A percentile compares a stretch with the other conserved stretches of the same genome.
phyloP scores from a whole-genome alignment of 2,888 invertebrate genomes.

The Apeira syringaria region DNA sequence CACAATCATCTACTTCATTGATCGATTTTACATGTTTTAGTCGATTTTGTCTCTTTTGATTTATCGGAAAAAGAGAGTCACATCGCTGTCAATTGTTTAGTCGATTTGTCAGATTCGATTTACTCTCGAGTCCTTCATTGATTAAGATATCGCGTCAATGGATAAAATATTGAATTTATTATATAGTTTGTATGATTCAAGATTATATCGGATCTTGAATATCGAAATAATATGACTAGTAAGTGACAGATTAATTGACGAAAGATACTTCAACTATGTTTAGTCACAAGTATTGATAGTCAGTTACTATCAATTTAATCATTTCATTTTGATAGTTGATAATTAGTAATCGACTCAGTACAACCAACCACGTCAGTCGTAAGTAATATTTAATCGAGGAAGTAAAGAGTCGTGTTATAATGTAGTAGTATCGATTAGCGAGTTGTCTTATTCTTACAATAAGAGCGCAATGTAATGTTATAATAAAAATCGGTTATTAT shows the following conservation, averaged over 20 bases:
- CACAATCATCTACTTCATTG: conserved; percentile 27
- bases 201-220: too few species aligned
- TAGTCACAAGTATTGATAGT: conserved; percentile 14
- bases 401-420: not conserved
- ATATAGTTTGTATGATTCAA: too few species aligned
- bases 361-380: not conserved
- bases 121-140: too few species aligned
- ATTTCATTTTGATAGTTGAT: conserved; percentile 17
- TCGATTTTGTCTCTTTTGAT: not conserved
- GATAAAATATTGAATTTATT: too few species aligned
- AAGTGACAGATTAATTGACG: not conserved
- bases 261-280: conserved; percentile 10
- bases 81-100: too few species aligned
- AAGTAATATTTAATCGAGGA: conserved; percentile 4
- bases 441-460: conserved; percentile 8
- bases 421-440: conserved; percentile 10
- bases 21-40: conserved; percentile 12
- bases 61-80: too few species aligned
- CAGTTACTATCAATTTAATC: conserved; percentile 4
- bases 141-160: too few species aligned
- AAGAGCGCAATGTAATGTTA: conserved; percentile 15
- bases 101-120: too few species aligned
- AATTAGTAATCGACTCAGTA: conserved; percentile 6
- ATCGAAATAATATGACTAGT: too few species aligned
- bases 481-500: conserved; percentile 14